Conservation (phyloP, 2,888 invertebrate genomes). For the Cephus sareptanus region DNA sequence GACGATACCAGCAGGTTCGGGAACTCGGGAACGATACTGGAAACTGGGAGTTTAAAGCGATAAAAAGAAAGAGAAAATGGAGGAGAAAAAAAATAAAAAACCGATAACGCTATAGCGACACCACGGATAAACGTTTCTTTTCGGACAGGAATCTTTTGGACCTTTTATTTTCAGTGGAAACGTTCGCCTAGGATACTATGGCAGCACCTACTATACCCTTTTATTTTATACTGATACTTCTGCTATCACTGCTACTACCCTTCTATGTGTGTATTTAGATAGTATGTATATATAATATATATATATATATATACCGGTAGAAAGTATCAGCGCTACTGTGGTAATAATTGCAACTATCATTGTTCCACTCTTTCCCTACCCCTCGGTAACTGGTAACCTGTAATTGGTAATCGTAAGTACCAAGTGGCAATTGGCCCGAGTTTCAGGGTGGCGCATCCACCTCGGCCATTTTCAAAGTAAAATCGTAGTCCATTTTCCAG, state of each 20-base stretch:
- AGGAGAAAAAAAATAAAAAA: constrained; percentile 31
- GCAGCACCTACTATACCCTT: not conserved
- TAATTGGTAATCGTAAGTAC: not conserved
- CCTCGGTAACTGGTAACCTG: not conserved
- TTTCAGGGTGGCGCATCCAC: not conserved
- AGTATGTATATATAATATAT: too few relatives aligned
- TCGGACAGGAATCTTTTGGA: constrained; percentile 10
- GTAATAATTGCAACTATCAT: not conserved
- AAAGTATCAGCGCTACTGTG: not conserved
- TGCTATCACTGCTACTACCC: not conserved
- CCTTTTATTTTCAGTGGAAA: not conserved
- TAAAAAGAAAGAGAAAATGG: constrained; percentile 30
- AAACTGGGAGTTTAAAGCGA: constrained; percentile 33
- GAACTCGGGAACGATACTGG: constrained; percentile 19
- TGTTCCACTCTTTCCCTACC: not conserved
- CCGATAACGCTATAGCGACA: constrained; percentile 14
- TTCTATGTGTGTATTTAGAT: not conserved
- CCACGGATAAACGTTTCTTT: constrained; percentile 37
- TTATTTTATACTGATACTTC: not conserved
- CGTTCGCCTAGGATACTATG: not conserved
- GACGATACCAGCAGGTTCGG: constrained; percentile 16
- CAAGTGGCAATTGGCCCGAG: not conserved
- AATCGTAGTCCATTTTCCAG: not conserved
- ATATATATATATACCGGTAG: not conserved
- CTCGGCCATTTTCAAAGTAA: not conserved